These are phyloP conservation scores for Apostichopus leukothele DNA, from an alignment of 53 echinoderm and acorn worm species.

Conservation along the genomic window DNA sequence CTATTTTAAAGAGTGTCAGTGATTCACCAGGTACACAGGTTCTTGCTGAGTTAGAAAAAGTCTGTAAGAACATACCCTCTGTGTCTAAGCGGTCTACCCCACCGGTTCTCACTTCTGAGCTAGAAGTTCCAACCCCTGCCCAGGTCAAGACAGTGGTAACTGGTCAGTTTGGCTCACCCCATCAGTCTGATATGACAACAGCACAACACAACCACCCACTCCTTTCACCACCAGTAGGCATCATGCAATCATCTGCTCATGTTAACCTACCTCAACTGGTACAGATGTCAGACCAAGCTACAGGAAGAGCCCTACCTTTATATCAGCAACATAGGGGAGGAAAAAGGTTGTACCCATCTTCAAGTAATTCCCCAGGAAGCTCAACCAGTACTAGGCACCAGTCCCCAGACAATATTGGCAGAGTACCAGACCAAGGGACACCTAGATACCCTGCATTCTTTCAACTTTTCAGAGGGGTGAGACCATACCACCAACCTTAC, in stretches of 20 bases:
- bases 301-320: not conserved
- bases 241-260: not conserved
- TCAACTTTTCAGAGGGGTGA: not conserved
- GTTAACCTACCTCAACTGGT: not conserved
- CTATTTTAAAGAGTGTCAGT: not conserved
- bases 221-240: not conserved
- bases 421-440: not conserved
- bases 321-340: constrained; percentile 5
- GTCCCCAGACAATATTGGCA: not conserved
- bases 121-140: not conserved
- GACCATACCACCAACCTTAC: not conserved
- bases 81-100: not conserved
- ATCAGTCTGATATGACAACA: not conserved
- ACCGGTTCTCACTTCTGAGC: not conserved
- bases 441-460: not conserved
- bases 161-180: not conserved
- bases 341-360: not conserved
- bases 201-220: not conserved
- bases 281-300: not conserved
- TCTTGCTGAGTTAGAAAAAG: constrained; percentile 11
- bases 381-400: not conserved
- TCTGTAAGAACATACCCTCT: not conserved
- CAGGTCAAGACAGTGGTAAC: not conserved
- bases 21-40: not conserved
- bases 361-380: not conserved